Conservation (phyloP, 2,888 invertebrate species). For the Chrysomela aeneicollis region DNA sequence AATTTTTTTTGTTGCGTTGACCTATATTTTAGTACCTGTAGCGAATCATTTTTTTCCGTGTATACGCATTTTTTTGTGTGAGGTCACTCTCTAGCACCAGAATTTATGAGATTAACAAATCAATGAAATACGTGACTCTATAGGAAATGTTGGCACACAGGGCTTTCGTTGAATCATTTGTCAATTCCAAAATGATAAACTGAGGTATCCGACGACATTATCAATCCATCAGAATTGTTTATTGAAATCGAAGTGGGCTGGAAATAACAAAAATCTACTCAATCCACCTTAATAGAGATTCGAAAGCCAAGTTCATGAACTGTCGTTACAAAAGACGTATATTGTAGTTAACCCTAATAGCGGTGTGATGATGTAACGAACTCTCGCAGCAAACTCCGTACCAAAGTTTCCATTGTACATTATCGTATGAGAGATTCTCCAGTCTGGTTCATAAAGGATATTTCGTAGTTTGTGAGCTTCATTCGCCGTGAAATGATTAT, state of each 20-base stretch:
- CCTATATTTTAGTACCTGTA: too few relatives aligned
- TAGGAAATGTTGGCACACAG: too few relatives aligned
- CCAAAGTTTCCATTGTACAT: slow-evolving; percentile 40
- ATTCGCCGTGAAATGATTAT: slow-evolving; percentile 2
- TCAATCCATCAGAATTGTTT: too few relatives aligned
- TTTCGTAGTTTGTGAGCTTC: slow-evolving; percentile 4
- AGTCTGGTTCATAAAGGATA: slow-evolving; percentile 9
- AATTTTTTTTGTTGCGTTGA: too few relatives aligned
- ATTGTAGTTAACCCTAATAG: slow-evolving; percentile 54
- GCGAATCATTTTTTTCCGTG: too few relatives aligned
- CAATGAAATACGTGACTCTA: too few relatives aligned
- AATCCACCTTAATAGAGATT: slow-evolving; percentile 20
- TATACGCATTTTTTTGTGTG: too few relatives aligned
- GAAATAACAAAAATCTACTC: background rate
- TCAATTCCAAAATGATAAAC: too few relatives aligned
- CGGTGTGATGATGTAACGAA: slow-evolving; percentile 49
- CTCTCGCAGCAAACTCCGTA: slow-evolving; percentile 39
- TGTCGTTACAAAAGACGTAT: slow-evolving; percentile 52
- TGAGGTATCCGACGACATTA: too few relatives aligned
- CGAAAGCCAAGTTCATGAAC: slow-evolving; percentile 47
- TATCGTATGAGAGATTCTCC: slow-evolving; percentile 20
- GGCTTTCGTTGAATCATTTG: too few relatives aligned
- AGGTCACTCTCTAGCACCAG: too few relatives aligned
- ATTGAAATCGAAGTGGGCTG: background rate
- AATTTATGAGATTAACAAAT: too few relatives aligned